Evolutionary conservation across 2,113 vertebrate species (phyloP).

Genomic region (Macquaria ambigua): DNA sequence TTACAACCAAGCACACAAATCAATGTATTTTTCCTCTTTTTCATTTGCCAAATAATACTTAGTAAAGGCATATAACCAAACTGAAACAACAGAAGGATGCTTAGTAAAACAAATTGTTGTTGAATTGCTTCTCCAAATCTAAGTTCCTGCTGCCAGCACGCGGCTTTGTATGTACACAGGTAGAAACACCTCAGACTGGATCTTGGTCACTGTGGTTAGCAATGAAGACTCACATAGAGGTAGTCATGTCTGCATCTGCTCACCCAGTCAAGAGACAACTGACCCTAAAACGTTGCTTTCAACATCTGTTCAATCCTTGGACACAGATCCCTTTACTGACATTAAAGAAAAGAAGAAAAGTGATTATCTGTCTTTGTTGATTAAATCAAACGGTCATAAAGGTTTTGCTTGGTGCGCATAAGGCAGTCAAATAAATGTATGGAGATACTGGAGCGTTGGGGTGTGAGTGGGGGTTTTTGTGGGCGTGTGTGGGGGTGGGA

Average conservation of each 20-base stretch:
- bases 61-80: constrained; percentile 58
- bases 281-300: constrained; percentile 39
- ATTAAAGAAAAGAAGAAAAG: constrained; percentile 8
- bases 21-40: constrained; percentile 40
- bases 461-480: background rate
- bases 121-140: constrained; percentile 63
- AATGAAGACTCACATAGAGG: constrained; percentile 70
- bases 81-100: constrained; percentile 44
- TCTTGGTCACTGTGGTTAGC: constrained; percentile 60
- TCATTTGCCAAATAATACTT: constrained; percentile 57
- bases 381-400: constrained; percentile 55
- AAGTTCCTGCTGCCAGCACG: constrained; percentile 40
- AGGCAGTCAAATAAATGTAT: constrained; percentile 67
- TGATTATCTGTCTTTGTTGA: constrained; percentile 57
- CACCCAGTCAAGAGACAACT: constrained; percentile 47
- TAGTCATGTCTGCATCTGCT: constrained; percentile 72
- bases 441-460: constrained; percentile 26
- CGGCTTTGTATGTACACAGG: constrained; percentile 49
- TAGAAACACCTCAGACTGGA: constrained; percentile 63
- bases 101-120: constrained; percentile 40
- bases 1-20: constrained; percentile 71
- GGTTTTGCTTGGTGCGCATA: constrained; percentile 64
- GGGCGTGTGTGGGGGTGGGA: background rate
- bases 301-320: constrained; percentile 36
- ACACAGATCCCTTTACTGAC: constrained; percentile 52